Percentiles rank a stretch among this genome's conserved stretches.
Evolutionary conservation across 2,113 vertebrate species (phyloP).

Genomic region (Hylia prasina): DNA sequence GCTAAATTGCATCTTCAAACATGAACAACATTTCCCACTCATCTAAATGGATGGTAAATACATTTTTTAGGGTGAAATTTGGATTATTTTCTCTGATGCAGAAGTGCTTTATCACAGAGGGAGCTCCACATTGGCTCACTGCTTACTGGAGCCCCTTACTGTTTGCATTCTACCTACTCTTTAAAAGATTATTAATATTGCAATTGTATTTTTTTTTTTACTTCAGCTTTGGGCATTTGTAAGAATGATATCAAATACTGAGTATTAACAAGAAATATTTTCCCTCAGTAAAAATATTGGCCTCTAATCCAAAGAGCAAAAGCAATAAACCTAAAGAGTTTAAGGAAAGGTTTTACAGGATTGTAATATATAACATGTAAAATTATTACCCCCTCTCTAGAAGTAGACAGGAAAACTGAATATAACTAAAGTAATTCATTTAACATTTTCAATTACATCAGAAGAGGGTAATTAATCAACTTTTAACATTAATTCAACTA

Average conservation of each 20-base stretch:
- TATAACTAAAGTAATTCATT: slow-evolving; percentile 54
- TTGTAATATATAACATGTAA: slow-evolving; percentile 41
- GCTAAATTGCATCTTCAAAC: neutral
- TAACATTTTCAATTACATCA: slow-evolving; percentile 64
- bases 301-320: slow-evolving; percentile 46
- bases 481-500: slow-evolving; percentile 51
- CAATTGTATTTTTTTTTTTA: neutral
- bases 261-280: neutral
- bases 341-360: slow-evolving; percentile 42
- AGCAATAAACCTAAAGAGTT: slow-evolving; percentile 51
- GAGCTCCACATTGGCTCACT: neutral
- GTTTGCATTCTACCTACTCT: neutral
- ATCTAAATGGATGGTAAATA: neutral
- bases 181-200: slow-evolving; percentile 31
- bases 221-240: slow-evolving; percentile 22
- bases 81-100: slow-evolving; percentile 14
- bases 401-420: slow-evolving; percentile 34
- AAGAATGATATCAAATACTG: neutral
- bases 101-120: neutral
- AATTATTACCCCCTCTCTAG: slow-evolving; percentile 59
- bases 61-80: slow-evolving; percentile 11
- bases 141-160: neutral
- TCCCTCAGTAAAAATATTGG: slow-evolving; percentile 19
- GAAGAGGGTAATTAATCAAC: slow-evolving; percentile 64
- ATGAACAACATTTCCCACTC: neutral